Base-by-base conservation (phyloP, 2,888 invertebrate species). In the Sarcophaga caerulescens region DNA sequence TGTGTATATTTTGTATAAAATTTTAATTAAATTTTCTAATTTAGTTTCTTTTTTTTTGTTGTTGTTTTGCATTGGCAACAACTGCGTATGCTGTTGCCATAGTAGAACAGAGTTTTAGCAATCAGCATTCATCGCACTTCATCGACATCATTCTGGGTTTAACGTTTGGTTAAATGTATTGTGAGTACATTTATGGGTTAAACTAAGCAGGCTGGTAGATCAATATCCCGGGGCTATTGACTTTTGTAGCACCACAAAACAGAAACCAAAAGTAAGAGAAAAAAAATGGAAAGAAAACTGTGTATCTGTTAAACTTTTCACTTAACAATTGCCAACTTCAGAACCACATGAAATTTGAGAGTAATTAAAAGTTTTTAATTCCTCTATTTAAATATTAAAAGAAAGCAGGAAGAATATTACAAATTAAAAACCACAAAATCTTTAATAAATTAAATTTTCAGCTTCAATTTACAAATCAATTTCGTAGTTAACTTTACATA, bases 201-300 rank as follows among this genome's bases (percentile, higher is more conserved):
- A 84, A 83, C 59, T 77, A 73, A 81, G 70, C 78, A 81, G 14
- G 17, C 52, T 52, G 52, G 52, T 17, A 79, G 12, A 84, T 87
- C 85, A 85, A 89, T 88, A 88, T 73, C 88, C 83, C 65, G 77
- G 52, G 87, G 88, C 88, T 88, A 88, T 88, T 88, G 85, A 76
- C 83, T 86, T 85, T 82, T 81, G 23, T 66, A 80, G 57, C 45
- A 25, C 23, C 57, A 52, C 52, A 52, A 44, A 65, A 8, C 44
- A 52, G 19, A 59, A 44, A 60, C 21, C 75, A 65, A 35, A 21
- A 65, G 59, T 12, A 66, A 60, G 44, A 71, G 35, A 35, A 35
- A 35, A 35, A 35, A 35, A 10, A 35, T 44, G 23, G 0, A 17
- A 78, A 44, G 68, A 45, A 35, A 45, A 21, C 60, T 47, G n/a